phyloP scores from a whole-genome alignment of 2,797 vertebrate species.

The Danio kyathit region DNA sequence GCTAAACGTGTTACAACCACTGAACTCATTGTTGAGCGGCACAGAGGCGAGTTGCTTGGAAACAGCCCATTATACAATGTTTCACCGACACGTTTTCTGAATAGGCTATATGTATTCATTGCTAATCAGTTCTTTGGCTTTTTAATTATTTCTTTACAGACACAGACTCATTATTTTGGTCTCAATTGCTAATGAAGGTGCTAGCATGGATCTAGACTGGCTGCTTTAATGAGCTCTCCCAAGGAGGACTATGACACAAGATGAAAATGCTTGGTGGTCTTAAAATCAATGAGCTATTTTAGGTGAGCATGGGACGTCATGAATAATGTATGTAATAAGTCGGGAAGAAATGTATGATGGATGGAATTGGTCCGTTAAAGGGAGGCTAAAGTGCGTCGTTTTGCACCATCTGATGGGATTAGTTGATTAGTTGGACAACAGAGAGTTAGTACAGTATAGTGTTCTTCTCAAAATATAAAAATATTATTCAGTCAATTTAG shows the following conservation, averaged over 20 bases:
- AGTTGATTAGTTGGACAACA: conserved; percentile 3
- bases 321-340: conserved; percentile 18
- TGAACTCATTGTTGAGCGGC: conserved; percentile 36
- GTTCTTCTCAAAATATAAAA: too few species aligned
- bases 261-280: conserved; percentile 3
- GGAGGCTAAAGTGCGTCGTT: neutral
- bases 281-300: conserved; percentile 39
- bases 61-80: conserved; percentile 51
- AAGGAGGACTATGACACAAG: conserved; percentile 21
- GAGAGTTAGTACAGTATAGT: neutral
- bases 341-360: conserved; percentile 5
- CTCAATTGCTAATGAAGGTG: conserved; percentile 50
- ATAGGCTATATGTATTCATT: conserved; percentile 44
- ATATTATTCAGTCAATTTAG: too few species aligned
- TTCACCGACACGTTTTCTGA: conserved; percentile 37
- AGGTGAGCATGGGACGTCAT: conserved; percentile 10
- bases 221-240: conserved; percentile 34
- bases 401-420: neutral
- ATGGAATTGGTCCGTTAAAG: neutral
- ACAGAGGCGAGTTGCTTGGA: conserved; percentile 51
- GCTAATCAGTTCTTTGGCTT: conserved; percentile 38
- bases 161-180: conserved; percentile 40
- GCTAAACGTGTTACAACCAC: conserved; percentile 13
- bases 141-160: conserved; percentile 34
- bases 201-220: conserved; percentile 39